Base-by-base conservation (phyloP, 2,888 invertebrate species). In the Ochlodes sylvanus region DNA sequence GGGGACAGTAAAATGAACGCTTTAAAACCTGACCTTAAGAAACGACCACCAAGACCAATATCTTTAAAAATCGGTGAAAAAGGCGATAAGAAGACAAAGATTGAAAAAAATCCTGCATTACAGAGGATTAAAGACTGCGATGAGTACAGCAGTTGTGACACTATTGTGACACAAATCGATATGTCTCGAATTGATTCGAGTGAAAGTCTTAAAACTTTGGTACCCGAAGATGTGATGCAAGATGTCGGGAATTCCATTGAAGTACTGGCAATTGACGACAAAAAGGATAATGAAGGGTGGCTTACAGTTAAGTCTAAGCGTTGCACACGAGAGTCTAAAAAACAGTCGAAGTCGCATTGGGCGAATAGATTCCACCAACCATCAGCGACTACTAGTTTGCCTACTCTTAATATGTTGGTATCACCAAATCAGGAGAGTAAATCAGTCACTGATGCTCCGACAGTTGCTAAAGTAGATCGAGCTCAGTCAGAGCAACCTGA, bases 281-380 rank as follows among this genome's bases (percentile, higher is more conserved):
- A 87, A 69, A 87, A 78, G 61, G 89, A 93, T 70, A 88, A 94
- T 50, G 97, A 97, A 75, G 98, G 98, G 0, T 98, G 98, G 98
- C 94, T 98, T 72, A 98, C 97, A 0, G 98, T 98, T 0, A 96
- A 97, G 77, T 96, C 96, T 57, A 94, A 96, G 47, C 93, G 97
- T 32, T 86, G 94, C 54, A 94, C 93, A 74, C 89, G 92, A 14
- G 93, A 94, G 77, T 94, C 94, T 14, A 88, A 92, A 77, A 94
- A 93, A 72, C 94, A 96, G 60, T 95, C 94, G 0, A 96, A 96
- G 80, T 95, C 95, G 15, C 95, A 96, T 73, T 96, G 96, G 96
- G 82, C 96, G 0, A 96, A 96, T 71, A 94, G 97, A 70, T 98
- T 97, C 79, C 95, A 97, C 78, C 96, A 97, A 81, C 97, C 97